Base-by-base conservation (phyloP, 2,888 invertebrate species). In the Hydrotaea diabolus region DNA sequence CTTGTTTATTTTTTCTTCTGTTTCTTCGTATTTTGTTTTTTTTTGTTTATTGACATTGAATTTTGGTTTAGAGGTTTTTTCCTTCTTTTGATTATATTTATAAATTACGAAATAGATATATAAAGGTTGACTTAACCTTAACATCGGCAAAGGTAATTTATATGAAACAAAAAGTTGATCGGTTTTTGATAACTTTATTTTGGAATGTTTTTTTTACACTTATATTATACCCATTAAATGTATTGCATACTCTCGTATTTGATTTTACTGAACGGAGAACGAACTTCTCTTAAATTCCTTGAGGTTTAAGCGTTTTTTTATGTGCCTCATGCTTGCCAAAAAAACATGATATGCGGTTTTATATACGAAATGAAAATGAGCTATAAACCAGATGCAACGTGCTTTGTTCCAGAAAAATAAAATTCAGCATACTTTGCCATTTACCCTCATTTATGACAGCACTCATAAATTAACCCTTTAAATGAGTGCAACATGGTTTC, bases 391-490 rank as follows among this genome's bases (percentile, higher is more conserved):
- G 55, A 21, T 55, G 55, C 55, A 19, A 55, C 17, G 17, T 55
- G 8, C 21, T 55, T 55, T 55, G 3, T 55, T 55, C 21, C 21
- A 21, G 21, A n/a, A 53, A 53, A 53, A 53, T 55, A 21, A 13
- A 8, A 39, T 39, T 11, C 7, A 39, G 9, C 9, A 39, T 39
- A 39, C 15, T 62, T 62, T 36, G 64, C 7, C 36, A 31, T 64
- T 64, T 36, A 36, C 59, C 23, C 62, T 31, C 19, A 71, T 71
- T 31, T 64, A 72, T 53, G 31, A 64, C 13, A 26, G 2, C 13
- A 5, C 19, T 17, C 17, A 72, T 53, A 8, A 55, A 76, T 72
- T 77, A 77, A 77, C 77, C 77, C 69, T 17, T 77, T 43, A n/a
- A 49, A 9, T 17, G 55, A 8, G 31, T 31, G 2, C 2, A 31